A percentile compares a stretch with the other conserved stretches of the same genome.
Conservation (phyloP, 2,797 vertebrate genomes). For the Acipenser ruthenus region DNA sequence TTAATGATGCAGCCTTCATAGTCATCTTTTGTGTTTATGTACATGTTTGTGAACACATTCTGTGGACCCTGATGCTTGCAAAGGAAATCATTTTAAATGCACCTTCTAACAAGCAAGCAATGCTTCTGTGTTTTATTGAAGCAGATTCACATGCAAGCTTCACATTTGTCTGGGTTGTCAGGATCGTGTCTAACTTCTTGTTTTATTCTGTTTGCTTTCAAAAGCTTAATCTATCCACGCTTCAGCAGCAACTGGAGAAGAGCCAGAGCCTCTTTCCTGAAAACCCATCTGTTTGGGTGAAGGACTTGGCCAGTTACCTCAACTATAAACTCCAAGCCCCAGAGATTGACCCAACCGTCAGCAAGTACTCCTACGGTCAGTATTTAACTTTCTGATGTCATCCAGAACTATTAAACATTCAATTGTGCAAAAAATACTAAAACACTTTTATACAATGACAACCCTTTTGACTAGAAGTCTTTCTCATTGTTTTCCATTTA, state of each 20-base stretch:
- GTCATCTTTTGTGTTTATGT: no score
- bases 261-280: conserved; percentile 80
- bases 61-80: no score
- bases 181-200: neutral
- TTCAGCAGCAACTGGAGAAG: conserved; percentile 80
- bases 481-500: neutral
- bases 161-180: neutral
- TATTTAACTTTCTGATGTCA: conserved; percentile 7
- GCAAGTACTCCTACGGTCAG: conserved; percentile 79
- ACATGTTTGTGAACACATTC: no score
- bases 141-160: neutral
- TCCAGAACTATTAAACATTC: neutral
- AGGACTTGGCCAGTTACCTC: conserved; percentile 91
- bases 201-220: conserved; percentile 2
- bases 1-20: no score
- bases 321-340: conserved; percentile 81
- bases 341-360: conserved; percentile 71
- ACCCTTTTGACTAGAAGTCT: neutral
- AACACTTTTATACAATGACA: no score
- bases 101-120: no score
- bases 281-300: conserved; percentile 89
- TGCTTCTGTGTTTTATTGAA: neutral
- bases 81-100: no score
- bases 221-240: conserved; percentile 70
- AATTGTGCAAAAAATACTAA: no score